Base-by-base conservation (phyloP, 2,113 vertebrate species). In the Aix galericulata region DNA sequence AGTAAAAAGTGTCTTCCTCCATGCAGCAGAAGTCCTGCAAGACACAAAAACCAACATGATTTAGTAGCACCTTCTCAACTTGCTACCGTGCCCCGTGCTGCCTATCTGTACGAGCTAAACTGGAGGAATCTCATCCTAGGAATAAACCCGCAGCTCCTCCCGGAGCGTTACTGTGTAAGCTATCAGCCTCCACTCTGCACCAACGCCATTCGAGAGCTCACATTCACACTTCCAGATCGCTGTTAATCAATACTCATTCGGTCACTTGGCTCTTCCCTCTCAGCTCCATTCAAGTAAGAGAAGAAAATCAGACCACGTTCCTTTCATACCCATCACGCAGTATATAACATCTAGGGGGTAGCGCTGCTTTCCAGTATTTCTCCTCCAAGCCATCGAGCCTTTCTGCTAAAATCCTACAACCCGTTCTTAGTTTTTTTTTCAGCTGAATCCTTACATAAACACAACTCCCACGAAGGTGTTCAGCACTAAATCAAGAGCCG, bases 11-110 rank as follows among this genome's bases (percentile, higher is more conserved):
- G 78, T 78, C 75, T 83, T 91, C 75, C 91, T 96, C 97, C 97
- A 97, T 97, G 68, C 95, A 96, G 86, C 38, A 22, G 8, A 88
- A 93, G 66, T 85, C 93, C 97, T 97, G 95, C 55, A 94, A 95
- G 82, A 91, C 67, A 96, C 0, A 77, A 85, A 85, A 68, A 83
- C 15, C 22, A 80, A 32, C 0, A 82, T 17, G 36, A 66, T 87
- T 95, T 29, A 94, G 77, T 0, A 36, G 25, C 13, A 48, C 17
- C 40, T 38, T 66, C 55, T 71, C 68, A 77, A 32, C 9, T 29
- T 18, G 5, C 8, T 9, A 8, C 23, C 2, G 5, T 4, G 9
- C 15, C 72, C n/a, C 6, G 4, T 1, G 9, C 21, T 25, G 15
- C 7, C 31, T 3, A 15, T 18, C 22, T 34, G 53, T 1, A 0